Evolutionary conservation across 2,797 vertebrate genomes (phyloP), one percentile per base, ranked within the genome.

Genomic region (Tachyglossus aculeatus): DNA sequence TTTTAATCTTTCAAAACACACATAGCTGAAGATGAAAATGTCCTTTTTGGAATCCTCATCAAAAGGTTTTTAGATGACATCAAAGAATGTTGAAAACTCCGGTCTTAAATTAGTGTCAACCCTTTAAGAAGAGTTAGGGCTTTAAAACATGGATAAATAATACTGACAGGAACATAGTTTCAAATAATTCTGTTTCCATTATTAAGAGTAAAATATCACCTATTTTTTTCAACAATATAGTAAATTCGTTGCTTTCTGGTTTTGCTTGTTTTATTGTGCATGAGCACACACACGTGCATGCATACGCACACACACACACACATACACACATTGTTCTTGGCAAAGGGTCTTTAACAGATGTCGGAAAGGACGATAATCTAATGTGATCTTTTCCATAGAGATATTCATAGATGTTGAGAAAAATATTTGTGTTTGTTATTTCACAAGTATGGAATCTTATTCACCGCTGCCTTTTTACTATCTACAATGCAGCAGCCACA

Each of bases 21-120:
- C 55, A 91, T 93, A 93, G 91, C 86, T 89, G 82, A 93, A 81
- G 88, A 91, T 75, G 44, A 91, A 92, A 90, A 90, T 83, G 55
- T 85, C 85, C 86, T 57, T 87, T 81, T 88, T 75, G 69, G 81
- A 90, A 84, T 91, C 85, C 64, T 93, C 90, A 93, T 94, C 92
- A 95, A 94, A 95, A 86, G 78, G 69, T 84, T 91, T 92, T 93
- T 90, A 93, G 90, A 93, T 91, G 83, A 90, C 90, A 92, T 94
- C 83, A 86, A 91, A 93, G 88, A 86, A 91, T 88, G 55, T 69
- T 64, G 55, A 82, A 91, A 88, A 81, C 25, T 61, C n/a, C 83
- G 6, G 63, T 82, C 33, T 79, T 71, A 87, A 78, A 86, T 86
- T 61, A 63, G 64, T 85, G 92, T 91, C 90, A 87, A 86, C 91